Evolutionary conservation across 2,888 invertebrate species (phyloP).

Genomic region (Iphiclides podalirius): DNA sequence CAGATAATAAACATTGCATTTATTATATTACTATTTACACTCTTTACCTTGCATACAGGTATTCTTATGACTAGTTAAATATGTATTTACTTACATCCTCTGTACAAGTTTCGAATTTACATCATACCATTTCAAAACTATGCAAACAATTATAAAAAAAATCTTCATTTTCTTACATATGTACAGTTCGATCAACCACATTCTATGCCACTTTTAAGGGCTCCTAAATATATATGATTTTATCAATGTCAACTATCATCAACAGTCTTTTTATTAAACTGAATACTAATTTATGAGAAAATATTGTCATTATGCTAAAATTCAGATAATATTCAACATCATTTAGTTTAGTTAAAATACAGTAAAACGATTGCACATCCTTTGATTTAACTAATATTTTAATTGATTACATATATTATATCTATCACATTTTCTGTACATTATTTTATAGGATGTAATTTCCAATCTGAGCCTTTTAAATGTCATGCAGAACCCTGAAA

Average conservation of each 20-base stretch:
- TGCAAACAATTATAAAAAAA: constrained; percentile 16
- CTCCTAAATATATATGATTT: constrained; percentile 11
- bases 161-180: constrained; percentile 16
- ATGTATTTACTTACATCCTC: constrained; percentile 44
- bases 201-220: constrained; percentile 12
- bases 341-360: constrained; percentile 7
- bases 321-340: constrained; percentile 4
- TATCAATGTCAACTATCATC: constrained; percentile 16
- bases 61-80: constrained; percentile 57
- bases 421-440: constrained; percentile 22
- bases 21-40: constrained; percentile 56
- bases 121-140: constrained; percentile 1
- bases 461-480: constrained; percentile 5
- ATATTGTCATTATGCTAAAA: constrained; percentile 18
- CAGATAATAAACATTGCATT: constrained; percentile 21
- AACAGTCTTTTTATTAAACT: constrained; percentile 21
- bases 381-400: constrained; percentile 14
- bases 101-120: constrained; percentile 15
- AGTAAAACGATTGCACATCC: constrained; percentile 19
- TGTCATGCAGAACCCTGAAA: constrained; percentile 37
- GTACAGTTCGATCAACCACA: constrained; percentile 4
- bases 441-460: constrained; percentile 15
- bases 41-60: constrained; percentile 45
- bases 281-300: constrained; percentile 12
- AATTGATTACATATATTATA: constrained; percentile 18